These are phyloP conservation scores for Gallinago solitaria DNA, from an alignment of 2,797 vertebrate species.

Conservation along the genomic window DNA sequence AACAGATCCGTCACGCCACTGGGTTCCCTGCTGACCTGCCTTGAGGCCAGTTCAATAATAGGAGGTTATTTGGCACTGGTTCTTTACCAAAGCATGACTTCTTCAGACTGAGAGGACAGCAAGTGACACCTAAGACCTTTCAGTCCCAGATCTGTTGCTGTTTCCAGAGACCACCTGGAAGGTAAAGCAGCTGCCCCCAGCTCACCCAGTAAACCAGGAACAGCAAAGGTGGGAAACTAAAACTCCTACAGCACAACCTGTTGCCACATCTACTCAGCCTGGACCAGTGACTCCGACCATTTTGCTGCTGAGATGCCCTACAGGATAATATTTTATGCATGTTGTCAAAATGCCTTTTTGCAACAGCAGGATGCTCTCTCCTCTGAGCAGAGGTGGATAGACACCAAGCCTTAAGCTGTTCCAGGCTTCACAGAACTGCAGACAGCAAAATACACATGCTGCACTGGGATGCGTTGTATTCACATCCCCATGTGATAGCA, in stretches of 20 bases:
- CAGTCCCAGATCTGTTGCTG: background rate
- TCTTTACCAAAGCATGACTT: background rate
- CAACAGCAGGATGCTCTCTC: background rate
- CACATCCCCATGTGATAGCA: background rate
- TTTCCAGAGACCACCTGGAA: background rate
- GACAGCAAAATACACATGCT: constrained; percentile 5
- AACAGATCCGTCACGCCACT: background rate
- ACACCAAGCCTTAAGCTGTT: background rate
- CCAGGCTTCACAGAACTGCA: background rate
- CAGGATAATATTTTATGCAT: background rate
- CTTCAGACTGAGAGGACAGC: background rate
- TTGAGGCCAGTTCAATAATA: background rate
- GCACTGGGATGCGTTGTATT: background rate
- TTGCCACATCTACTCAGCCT: background rate
- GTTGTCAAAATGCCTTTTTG: background rate
- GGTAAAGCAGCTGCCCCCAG: background rate
- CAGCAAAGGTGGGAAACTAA: background rate
- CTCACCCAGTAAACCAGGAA: background rate
- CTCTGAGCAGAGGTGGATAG: background rate
- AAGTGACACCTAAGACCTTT: background rate
- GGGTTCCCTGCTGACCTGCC: background rate
- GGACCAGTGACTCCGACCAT: background rate
- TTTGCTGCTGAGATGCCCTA: background rate
- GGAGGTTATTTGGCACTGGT: background rate
- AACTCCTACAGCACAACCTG: background rate